phyloP scores from a whole-genome alignment of 2,797 vertebrate genomes.

The Catostomus latipinnis region DNA sequence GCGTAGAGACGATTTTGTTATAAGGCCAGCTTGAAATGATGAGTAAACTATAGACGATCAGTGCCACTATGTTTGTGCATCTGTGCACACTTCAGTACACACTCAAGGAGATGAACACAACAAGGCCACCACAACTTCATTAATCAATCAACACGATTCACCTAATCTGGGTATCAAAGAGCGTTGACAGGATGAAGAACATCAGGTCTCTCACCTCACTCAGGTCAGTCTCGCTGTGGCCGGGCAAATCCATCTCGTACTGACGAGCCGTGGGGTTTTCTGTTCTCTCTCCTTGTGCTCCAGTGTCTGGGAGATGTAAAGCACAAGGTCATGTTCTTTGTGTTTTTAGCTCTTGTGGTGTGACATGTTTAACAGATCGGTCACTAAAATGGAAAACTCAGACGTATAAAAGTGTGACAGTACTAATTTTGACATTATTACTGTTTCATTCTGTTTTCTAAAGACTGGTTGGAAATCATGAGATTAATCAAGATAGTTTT shows the following conservation, averaged over 20 bases:
- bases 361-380: not conserved
- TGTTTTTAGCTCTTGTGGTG: not conserved
- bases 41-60: too few species aligned
- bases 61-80: not conserved
- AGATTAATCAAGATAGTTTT: too few species aligned
- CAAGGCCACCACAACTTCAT: slow-evolving; percentile 74
- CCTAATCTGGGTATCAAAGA: slow-evolving; percentile 70
- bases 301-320: slow-evolving; percentile 57
- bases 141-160: slow-evolving; percentile 81
- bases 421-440: too few species aligned
- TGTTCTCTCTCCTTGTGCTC: slow-evolving; percentile 64
- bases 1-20: too few species aligned
- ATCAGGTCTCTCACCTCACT: slow-evolving; percentile 3
- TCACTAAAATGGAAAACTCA: too few species aligned
- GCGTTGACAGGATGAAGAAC: too few species aligned
- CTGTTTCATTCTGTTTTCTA: too few species aligned
- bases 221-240: not conserved
- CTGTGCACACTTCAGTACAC: slow-evolving; percentile 28
- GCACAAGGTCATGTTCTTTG: not conserved
- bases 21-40: too few species aligned
- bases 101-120: slow-evolving; percentile 36
- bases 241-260: slow-evolving; percentile 32
- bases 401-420: too few species aligned
- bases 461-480: too few species aligned
- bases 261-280: slow-evolving; percentile 25